Conservation (phyloP, 1,140 invertebrate genomes). For the Camponotus floridanus region DNA sequence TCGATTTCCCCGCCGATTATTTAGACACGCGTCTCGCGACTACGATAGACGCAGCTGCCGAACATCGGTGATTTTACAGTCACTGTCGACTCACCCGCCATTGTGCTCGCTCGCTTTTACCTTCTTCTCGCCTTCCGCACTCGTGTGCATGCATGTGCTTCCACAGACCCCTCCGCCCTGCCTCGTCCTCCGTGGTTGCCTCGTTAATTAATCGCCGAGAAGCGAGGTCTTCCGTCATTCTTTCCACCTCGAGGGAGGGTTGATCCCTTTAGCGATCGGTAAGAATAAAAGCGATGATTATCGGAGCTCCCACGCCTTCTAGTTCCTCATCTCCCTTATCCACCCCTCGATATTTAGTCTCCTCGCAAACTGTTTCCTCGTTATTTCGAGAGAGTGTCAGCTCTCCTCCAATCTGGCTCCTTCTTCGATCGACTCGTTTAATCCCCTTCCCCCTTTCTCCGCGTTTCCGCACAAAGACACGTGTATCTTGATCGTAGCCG, state of each 20-base stretch:
- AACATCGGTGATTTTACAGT: constrained; percentile 20
- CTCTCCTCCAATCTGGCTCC: constrained; percentile 29
- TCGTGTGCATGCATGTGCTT: neutral
- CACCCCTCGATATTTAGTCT: neutral
- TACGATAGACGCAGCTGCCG: constrained; percentile 13
- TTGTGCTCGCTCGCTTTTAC: constrained; percentile 9
- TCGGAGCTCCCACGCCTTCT: neutral
- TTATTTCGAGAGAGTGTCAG: constrained; percentile 20
- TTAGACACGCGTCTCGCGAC: neutral
- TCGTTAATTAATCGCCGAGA: constrained; percentile 46
- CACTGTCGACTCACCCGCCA: constrained; percentile 47
- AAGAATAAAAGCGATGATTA: constrained; percentile 50
- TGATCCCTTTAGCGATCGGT: constrained; percentile 44
- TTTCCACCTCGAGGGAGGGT: constrained; percentile 2
- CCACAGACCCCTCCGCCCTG: neutral
- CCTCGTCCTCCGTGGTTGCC: neutral
- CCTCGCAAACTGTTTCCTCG: constrained; percentile 26
- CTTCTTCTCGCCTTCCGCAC: neutral
- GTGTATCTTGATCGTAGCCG: constrained; percentile 27
- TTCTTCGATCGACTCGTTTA: constrained; percentile 31
- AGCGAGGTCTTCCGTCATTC: neutral
- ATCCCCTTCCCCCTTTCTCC: neutral
- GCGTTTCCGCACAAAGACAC: constrained; percentile 1
- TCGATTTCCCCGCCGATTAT: constrained; percentile 1
- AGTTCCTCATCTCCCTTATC: constrained; percentile 2